Conservation (phyloP, 2,113 vertebrate genomes). For the Trematomus loennbergii region DNA sequence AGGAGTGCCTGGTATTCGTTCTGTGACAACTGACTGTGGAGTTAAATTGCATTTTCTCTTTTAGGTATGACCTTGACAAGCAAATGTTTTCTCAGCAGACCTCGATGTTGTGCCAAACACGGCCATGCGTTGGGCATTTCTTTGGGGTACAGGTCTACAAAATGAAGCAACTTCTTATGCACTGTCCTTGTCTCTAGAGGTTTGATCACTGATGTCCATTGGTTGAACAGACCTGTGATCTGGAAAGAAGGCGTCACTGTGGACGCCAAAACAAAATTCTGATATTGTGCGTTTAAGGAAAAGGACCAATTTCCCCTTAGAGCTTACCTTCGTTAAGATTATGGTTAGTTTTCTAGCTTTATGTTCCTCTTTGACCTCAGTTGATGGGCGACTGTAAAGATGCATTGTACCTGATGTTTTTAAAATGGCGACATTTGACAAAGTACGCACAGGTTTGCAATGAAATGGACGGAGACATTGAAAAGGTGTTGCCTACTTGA, state of each 20-base stretch:
- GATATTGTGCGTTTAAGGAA: conserved; percentile 47
- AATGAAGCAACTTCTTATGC: conserved; percentile 85
- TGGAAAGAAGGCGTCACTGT: conserved; percentile 54
- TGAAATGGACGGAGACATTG: conserved; percentile 57
- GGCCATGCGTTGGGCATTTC: conserved; percentile 80
- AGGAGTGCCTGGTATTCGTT: conserved; percentile 62
- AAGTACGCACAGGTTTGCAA: conserved; percentile 57
- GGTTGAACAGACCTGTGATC: conserved; percentile 70
- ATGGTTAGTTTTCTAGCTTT: conserved; percentile 32
- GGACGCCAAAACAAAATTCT: conserved; percentile 65
- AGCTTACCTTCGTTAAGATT: conserved; percentile 28
- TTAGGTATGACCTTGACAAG: conserved; percentile 86
- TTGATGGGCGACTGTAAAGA: conserved; percentile 56
- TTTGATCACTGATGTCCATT: conserved; percentile 72
- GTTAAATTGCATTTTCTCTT: conserved; percentile 88
- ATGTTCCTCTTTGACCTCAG: conserved; percentile 37
- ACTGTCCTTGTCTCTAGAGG: conserved; percentile 81
- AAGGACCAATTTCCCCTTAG: conserved; percentile 29
- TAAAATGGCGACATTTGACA: conserved; percentile 53
- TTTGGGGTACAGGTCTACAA: conserved; percentile 90
- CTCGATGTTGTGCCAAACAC: conserved; percentile 82
- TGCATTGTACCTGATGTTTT: conserved; percentile 51
- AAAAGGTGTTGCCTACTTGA: conserved; percentile 50
- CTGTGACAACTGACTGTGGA: conserved; percentile 78
- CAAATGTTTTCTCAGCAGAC: conserved; percentile 85